Evolutionary conservation across 2,113 vertebrate species (phyloP), one percentile per base, ranked within the genome.

Genomic region (Scomber colias): DNA sequence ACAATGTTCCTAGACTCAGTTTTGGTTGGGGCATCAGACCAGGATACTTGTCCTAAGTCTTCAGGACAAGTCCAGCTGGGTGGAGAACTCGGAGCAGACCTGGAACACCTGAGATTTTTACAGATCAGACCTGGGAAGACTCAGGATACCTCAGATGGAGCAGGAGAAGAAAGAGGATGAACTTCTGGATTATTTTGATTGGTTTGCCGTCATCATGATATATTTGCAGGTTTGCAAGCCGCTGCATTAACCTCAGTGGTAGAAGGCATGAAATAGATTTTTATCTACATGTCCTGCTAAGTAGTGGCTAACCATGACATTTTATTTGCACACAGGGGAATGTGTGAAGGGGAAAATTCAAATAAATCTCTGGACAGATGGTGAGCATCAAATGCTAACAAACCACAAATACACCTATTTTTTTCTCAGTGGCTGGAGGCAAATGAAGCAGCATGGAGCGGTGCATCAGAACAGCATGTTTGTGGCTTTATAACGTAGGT

Each of bases 291-390:
- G 51, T 49, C 15, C 16, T 16, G 40, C 53, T 19, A 66, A 7
- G 40, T 24, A 1, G 6, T 51, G 44, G 62, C 30, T 64, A 15
- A 31, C 53, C 16, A 44, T 1, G 14, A 30, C 8, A 19, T 65
- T 49, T 50, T 3, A 53, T 71, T 79, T 53, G 51, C 71, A 79
- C n/a, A 60, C 45, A 19, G 75, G 30, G 11, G 15, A n/a, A 54
- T 59, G n/a, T 71, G 30, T 48, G 14, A 60, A 3, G 9, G 0
- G 53, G 45, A 11, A 69, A 0, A 55, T 74, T 77, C 12, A 72
- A 73, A 79, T 51, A 49, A 49, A 12, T 35, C 17, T 31, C 24
- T 8, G 19, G n/a, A 60, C 75, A 56, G 30, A 78, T 70, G 55
- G 44, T 49, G 2, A 53, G 64, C 48, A 4, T 53, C 64, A 53